Evolutionary conservation across 2,888 invertebrate genomes (phyloP).

Genomic region (Unio pictorum): DNA sequence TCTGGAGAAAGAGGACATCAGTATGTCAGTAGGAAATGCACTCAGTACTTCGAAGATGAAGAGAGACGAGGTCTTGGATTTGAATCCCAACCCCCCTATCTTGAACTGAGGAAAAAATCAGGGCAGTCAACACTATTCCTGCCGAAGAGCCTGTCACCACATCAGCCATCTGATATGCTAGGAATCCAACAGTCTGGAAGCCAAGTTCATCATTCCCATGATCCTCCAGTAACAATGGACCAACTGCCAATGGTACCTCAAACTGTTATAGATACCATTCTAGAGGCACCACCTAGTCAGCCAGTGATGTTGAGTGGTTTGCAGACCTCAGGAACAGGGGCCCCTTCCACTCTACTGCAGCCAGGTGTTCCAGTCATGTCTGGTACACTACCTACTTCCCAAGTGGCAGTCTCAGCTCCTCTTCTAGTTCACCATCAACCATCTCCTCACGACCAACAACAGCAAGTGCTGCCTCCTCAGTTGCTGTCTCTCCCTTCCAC

Average conservation of each 20-base stretch:
- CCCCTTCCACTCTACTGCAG: neutral
- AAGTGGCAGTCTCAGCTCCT: conserved; percentile 8
- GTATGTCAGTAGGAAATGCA: neutral
- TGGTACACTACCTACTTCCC: conserved; percentile 8
- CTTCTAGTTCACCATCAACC: conserved; percentile 8
- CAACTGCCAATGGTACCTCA: too few relatives aligned
- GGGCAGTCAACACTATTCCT: too few relatives aligned
- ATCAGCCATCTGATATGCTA: too few relatives aligned
- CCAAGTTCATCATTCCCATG: too few relatives aligned
- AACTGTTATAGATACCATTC: neutral
- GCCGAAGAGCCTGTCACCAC: too few relatives aligned
- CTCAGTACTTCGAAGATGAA: neutral
- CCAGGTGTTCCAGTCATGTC: neutral
- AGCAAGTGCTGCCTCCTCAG: too few relatives aligned
- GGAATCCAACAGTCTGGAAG: too few relatives aligned
- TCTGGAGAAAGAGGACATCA: conserved; percentile 10
- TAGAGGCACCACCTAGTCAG: neutral
- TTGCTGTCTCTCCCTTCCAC: too few relatives aligned
- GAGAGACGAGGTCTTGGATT: neutral
- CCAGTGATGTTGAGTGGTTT: too few relatives aligned
- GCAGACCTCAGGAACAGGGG: neutral
- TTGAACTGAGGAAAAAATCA: too few relatives aligned
- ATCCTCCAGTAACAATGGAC: too few relatives aligned
- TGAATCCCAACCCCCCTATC: too few relatives aligned
- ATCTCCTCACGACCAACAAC: neutral